These are phyloP conservation scores for Paratilapia polleni DNA, from an alignment of 2,113 vertebrate genomes.

Conservation along the genomic window DNA sequence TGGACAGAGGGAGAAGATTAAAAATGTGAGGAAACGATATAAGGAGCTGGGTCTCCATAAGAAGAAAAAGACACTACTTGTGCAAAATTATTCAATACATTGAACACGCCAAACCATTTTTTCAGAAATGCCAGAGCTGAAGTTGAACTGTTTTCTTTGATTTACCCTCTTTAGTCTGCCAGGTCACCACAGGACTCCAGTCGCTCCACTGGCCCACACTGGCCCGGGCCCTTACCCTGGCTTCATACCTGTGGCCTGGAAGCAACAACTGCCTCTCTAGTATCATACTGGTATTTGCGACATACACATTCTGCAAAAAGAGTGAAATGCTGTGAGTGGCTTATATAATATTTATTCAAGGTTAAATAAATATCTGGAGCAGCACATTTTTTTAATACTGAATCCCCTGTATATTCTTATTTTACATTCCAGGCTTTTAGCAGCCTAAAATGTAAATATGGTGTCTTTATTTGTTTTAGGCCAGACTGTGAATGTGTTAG, in stretches of 20 bases:
- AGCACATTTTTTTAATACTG: neutral
- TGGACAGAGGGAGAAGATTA: conserved; percentile 15
- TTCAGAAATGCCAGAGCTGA: neutral
- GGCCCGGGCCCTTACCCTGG: conserved; percentile 58
- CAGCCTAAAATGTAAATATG: neutral
- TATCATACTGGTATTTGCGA: conserved; percentile 31
- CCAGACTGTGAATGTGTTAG: neutral
- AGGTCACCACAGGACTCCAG: conserved; percentile 68
- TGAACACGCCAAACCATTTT: neutral
- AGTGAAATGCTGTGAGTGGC: neutral
- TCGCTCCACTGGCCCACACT: conserved; percentile 66
- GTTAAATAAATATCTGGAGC: neutral
- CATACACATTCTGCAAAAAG: conserved; percentile 38
- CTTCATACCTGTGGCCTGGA: conserved; percentile 58
- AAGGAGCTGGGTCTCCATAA: neutral
- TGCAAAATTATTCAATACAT: neutral
- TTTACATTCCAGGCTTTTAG: neutral
- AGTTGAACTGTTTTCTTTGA: neutral
- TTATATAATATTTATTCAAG: neutral
- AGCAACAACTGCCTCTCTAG: conserved; percentile 25
- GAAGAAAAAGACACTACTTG: neutral
- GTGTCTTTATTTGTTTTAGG: neutral
- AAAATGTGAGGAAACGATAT: conserved; percentile 36
- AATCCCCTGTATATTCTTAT: neutral
- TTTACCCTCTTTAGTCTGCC: conserved; percentile 58